These are phyloP conservation scores for Gastracanthus pulcherrimus DNA, from an alignment of 2,888 invertebrate genomes.

Conservation along the genomic window DNA sequence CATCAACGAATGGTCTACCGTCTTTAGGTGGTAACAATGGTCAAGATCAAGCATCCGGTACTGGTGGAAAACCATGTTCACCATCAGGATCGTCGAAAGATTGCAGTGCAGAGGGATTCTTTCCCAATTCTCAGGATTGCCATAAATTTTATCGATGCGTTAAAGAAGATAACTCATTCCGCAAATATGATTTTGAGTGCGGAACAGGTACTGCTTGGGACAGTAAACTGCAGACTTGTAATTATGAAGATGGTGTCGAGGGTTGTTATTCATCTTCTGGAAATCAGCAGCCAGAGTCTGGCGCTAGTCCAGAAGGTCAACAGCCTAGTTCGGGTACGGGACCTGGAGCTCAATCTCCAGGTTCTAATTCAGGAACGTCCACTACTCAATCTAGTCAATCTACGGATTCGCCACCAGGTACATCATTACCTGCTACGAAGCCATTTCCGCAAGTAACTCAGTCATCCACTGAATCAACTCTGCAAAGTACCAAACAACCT, in stretches of 20 bases:
- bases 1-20: constrained; percentile 24
- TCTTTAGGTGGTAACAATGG: constrained; percentile 7
- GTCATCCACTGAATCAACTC: not conserved
- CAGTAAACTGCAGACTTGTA: constrained; percentile 81
- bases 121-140: constrained; percentile 84
- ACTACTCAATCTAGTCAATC: constrained; percentile 41
- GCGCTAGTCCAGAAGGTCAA: constrained; percentile 5
- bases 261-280: too few relatives aligned
- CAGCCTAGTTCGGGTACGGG: not conserved
- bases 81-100: constrained; percentile 43
- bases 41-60: constrained; percentile 21
- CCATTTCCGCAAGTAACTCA: not conserved
- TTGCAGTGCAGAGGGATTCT: constrained; percentile 82
- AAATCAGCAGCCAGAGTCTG: too few relatives aligned
- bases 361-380: not conserved
- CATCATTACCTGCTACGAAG: not conserved
- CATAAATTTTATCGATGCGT: constrained; percentile 89
- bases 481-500: not conserved
- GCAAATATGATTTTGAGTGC: constrained; percentile 81
- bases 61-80: constrained; percentile 43
- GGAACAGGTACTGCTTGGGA: constrained; percentile 85
- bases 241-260: constrained; percentile 80
- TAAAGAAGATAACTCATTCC: constrained; percentile 78
- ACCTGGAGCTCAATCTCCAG: not conserved
- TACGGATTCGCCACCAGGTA: constrained; percentile 4